Conservation (phyloP, 2,888 invertebrate species). For the Tipula unca region DNA sequence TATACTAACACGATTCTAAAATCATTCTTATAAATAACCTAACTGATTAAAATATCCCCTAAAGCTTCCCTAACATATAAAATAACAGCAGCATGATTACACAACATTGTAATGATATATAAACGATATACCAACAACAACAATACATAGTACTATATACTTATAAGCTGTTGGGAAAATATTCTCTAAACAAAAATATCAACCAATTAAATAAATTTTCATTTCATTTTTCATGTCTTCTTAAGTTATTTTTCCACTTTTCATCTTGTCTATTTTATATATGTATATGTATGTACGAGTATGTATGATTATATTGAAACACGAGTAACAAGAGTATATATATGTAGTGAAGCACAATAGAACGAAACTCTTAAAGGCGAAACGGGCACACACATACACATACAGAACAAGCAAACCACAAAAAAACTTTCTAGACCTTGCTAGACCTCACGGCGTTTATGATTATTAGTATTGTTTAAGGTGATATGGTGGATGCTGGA, state of each 20-base stretch:
- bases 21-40: background rate
- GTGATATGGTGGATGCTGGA: background rate
- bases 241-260: background rate
- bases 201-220: conserved; percentile 8
- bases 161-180: background rate
- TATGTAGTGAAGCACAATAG: background rate
- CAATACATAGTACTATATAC: background rate
- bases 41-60: background rate
- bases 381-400: background rate
- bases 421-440: background rate
- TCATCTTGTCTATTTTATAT: background rate
- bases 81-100: background rate
- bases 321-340: background rate
- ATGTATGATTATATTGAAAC: no score
- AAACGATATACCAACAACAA: background rate
- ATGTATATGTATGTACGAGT: background rate
- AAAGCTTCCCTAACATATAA: background rate
- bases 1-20: background rate
- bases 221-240: conserved; percentile 14
- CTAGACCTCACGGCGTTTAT: background rate
- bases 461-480: background rate
- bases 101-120: background rate
- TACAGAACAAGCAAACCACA: background rate
- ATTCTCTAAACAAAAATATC: background rate
- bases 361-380: background rate